phyloP scores from a whole-genome alignment of 2,113 vertebrate genomes.

The Pantherophis guttatus region DNA sequence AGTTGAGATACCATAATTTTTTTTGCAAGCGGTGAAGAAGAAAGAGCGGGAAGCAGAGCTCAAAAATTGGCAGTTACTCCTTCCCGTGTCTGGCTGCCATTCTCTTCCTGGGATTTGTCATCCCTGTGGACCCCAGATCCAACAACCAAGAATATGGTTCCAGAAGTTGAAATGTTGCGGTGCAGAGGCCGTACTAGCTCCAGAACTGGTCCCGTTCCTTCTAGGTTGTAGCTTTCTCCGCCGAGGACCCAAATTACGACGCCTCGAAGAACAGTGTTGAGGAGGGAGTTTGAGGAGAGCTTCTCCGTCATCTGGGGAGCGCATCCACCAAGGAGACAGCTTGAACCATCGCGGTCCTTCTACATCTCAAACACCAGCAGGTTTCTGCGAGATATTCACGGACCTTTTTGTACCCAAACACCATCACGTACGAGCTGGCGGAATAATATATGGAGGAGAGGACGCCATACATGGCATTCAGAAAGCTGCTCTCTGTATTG shows the following conservation, averaged over 20 bases:
- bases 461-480: not conserved
- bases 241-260: no score
- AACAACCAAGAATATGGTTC: not conserved
- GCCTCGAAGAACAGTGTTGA: not conserved
- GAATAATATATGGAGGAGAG: constrained; percentile 44
- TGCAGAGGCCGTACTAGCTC: not conserved
- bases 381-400: constrained; percentile 16
- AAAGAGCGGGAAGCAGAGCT: no score
- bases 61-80: not conserved
- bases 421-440: constrained; percentile 20
- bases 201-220: not conserved
- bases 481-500: constrained; percentile 16
- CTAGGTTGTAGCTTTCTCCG: not conserved
- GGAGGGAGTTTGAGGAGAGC: no score
- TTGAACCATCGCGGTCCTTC: not conserved
- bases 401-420: constrained; percentile 39
- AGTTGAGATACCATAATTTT: not conserved
- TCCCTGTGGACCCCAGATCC: no score
- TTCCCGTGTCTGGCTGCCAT: not conserved
- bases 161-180: not conserved
- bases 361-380: constrained; percentile 4
- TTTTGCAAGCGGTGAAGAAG: not conserved
- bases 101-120: not conserved
- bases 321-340: not conserved
- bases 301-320: not conserved